These are phyloP conservation scores for Porites lutea DNA, from an alignment of 64 coral and sea anemone genomes.

Conservation along the genomic window DNA sequence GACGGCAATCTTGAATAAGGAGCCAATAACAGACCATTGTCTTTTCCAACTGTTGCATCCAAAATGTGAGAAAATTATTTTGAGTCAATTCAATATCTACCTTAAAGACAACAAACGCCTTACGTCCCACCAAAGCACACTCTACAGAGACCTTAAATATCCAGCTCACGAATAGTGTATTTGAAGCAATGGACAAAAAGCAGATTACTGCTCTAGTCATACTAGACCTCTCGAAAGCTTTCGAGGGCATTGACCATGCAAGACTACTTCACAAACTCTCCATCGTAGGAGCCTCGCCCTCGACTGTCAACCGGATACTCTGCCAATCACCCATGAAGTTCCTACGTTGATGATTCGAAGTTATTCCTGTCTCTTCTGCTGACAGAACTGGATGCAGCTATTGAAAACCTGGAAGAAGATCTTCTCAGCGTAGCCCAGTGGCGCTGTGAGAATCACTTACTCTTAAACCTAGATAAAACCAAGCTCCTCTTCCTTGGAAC, in stretches of 20 bases:
- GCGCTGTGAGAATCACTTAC: conserved; percentile 15
- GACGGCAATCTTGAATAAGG: conserved; percentile 24
- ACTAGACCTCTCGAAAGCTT: conserved; percentile 3
- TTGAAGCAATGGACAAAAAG: too few species aligned
- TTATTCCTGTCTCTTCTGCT: too few species aligned
- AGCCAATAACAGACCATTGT: conserved; percentile 31
- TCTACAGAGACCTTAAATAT: conserved; percentile 16
- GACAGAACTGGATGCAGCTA: not conserved
- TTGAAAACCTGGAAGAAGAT: conserved; percentile 30
- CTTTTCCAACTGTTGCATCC: conserved; percentile 19
- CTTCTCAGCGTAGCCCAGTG: too few species aligned
- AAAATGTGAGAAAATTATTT: conserved; percentile 26
- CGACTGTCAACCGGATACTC: not conserved
- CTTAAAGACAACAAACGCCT: not conserved
- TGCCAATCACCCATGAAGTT: conserved; percentile 12
- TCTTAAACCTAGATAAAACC: conserved; percentile 2
- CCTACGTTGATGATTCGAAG: too few species aligned
- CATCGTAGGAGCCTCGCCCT: conserved; percentile 19
- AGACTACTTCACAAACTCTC: conserved; percentile 13
- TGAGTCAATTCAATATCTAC: conserved; percentile 16
- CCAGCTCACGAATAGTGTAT: not conserved
- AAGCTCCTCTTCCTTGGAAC: conserved; percentile 28
- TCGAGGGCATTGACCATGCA: conserved; percentile 16
- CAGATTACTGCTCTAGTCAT: too few species aligned
- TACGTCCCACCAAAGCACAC: not conserved